phyloP scores from a whole-genome alignment of 2,888 invertebrate species.

The Apotomis turbidana region DNA sequence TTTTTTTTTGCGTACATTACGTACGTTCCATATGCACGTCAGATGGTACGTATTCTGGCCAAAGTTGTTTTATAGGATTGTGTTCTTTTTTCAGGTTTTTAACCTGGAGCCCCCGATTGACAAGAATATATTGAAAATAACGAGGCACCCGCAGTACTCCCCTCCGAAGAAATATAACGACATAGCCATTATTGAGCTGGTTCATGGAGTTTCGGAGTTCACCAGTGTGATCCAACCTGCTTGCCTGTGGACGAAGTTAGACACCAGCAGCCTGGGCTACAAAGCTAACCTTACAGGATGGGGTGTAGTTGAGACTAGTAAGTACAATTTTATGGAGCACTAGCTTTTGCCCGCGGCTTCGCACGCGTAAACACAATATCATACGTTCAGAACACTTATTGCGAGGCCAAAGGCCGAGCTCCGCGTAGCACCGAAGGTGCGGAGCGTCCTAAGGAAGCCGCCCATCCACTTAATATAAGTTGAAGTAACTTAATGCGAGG shows the following conservation, averaged over 20 bases:
- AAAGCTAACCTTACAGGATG: conserved; percentile 63
- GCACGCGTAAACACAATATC: too few relatives aligned
- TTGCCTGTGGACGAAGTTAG: conserved; percentile 58
- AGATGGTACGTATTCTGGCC: too few relatives aligned
- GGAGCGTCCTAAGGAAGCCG: too few relatives aligned
- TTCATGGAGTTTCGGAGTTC: conserved; percentile 49
- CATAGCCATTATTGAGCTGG: conserved; percentile 64
- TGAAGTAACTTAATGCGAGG: too few relatives aligned
- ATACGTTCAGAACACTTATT: too few relatives aligned
- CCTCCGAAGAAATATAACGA: conserved; percentile 66
- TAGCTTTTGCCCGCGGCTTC: too few relatives aligned
- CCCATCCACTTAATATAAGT: too few relatives aligned
- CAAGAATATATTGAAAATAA: conserved; percentile 54
- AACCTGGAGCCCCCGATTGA: conserved; percentile 48
- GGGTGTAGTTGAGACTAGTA: conserved; percentile 63
- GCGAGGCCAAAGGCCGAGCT: too few relatives aligned
- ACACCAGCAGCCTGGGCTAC: conserved; percentile 48
- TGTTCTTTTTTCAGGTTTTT: conserved; percentile 42
- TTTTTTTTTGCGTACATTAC: too few relatives aligned
- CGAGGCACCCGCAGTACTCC: conserved; percentile 58
- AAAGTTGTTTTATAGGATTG: too few relatives aligned
- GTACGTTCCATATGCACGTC: too few relatives aligned
- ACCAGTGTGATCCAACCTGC: conserved; percentile 60
- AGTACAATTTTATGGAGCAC: conserved; percentile 22
- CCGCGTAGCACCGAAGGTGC: too few relatives aligned